Evolutionary conservation across 1,140 invertebrate genomes (phyloP), one percentile per base, ranked within the genome.

Genomic region (Drosophila navojoa): DNA sequence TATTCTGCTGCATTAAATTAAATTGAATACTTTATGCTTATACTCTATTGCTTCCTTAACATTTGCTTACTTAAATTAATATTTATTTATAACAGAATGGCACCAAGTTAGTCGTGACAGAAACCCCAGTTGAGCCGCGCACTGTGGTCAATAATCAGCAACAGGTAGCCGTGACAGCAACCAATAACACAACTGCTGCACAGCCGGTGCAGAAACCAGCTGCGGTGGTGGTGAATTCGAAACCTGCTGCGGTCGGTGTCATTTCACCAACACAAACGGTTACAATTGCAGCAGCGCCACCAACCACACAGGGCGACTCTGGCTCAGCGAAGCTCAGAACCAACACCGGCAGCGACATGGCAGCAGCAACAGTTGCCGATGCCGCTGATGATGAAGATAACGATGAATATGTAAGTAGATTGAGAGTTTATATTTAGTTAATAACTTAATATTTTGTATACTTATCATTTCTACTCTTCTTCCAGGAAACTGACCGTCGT

Each of bases 391-490:
- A 50, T 2, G 75, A 85, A 0, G 93, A 92, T 19, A 92, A 93
- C 40, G 91, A 92, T 59, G 90, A 89, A 77, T 84, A 89, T 62
- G 91, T 90, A 76, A 85, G 74, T 80, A 25, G 4, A 19, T n/a
- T 45, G 78, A 72, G 52, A 5, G 19, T 0, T 5, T 38, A 11
- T 10, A 3, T 15, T 27, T 44, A 55, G 16, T 22, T 6, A 6
- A 0, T 13, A 1, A 42, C 9, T 7, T 32, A 5, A 13, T 25
- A 35, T 11, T 29, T 2, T 3, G 6, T 1, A 9, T 22, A 15
- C 2, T 45, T 29, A 29, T 29, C 0, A 5, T 45, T n/a, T 70
- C 15, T 15, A 16, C 9, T 29, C 19, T 11, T 16, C 29, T 73
- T 57, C 3, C 22, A 91, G 91, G 91, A 92, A 58, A 71, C 74